A percentile compares a stretch with the other conserved stretches of the same genome.
These are phyloP conservation scores for Drosophila seguyi DNA, from an alignment of 1,140 invertebrate species.

Conservation along the genomic window DNA sequence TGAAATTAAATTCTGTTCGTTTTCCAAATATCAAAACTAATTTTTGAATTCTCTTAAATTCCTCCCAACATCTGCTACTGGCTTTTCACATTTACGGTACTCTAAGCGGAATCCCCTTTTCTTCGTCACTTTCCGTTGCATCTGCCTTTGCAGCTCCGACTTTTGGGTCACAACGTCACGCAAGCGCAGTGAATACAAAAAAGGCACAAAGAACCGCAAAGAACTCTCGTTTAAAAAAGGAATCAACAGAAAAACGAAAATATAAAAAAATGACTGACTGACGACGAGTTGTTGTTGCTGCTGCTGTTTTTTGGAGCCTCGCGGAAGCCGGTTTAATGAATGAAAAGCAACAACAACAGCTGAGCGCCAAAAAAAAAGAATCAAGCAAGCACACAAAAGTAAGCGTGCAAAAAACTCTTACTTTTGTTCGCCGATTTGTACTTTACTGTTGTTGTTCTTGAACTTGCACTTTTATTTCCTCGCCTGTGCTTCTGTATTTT, in stretches of 20 bases:
- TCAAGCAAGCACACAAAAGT: conserved; percentile 37
- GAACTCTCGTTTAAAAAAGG: conserved; percentile 26
- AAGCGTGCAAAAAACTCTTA: conserved; percentile 74
- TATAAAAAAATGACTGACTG: conserved; percentile 48
- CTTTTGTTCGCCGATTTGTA: conserved; percentile 58
- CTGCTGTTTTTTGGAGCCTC: conserved; percentile 54
- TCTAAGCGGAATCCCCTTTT: conserved; percentile 69
- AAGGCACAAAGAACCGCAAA: conserved; percentile 59
- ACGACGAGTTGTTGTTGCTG: conserved; percentile 38
- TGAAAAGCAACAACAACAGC: conserved; percentile 74
- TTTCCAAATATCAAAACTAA: not conserved
- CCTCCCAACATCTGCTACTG: not conserved
- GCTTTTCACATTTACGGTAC: conserved; percentile 48
- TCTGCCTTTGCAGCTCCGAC: conserved; percentile 48
- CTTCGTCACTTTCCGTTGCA: conserved; percentile 34
- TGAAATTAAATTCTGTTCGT: not conserved
- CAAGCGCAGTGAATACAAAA: conserved; percentile 45
- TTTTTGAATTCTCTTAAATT: not conserved
- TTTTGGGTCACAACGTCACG: conserved; percentile 73
- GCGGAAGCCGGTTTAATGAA: conserved; percentile 82
- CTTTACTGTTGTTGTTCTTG: conserved; percentile 48
- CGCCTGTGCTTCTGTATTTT: conserved; percentile 3
- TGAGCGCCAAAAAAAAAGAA: conserved; percentile 66
- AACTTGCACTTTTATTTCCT: conserved; percentile 57
- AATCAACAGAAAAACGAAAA: conserved; percentile 26